Base-by-base conservation (phyloP, 2,888 invertebrate species). In the Drosophila kambysellisi region DNA sequence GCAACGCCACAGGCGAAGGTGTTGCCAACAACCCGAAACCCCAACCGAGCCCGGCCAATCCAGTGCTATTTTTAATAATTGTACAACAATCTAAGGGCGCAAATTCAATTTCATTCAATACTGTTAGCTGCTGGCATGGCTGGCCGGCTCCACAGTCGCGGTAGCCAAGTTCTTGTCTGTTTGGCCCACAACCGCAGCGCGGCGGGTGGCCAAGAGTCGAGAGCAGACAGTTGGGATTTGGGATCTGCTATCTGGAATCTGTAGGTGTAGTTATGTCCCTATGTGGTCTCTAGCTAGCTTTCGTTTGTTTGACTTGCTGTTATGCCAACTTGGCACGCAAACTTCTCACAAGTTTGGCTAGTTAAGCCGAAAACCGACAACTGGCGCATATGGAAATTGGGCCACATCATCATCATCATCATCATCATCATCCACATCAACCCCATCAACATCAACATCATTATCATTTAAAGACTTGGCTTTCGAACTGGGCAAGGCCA, bases 81-180 rank as follows among this genome's bases (percentile, higher is more conserved):
- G 74, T 74, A 79, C 70, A 79, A 78, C 84, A 81, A 76, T 70
- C 76, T 70, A 76, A 67, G 53, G 66, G 74, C 69, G 70, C 73
- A 74, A 84, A 86, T 84, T 88, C 82, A 88, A 88, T 88, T 88
- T 86, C 78, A 86, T 84, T 88, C 80, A 88, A 88, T 88, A 88
- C 75, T 86, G 83, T 86, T 84, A 72, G 81, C 82, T 79, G 73
- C 61, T 58, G 74, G 57, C 50, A 58, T 70, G 70, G 41, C 35
- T 30, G 41, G 32, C 48, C 62, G 43, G 46, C 41, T 56, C 65
- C 48, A 54, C 48, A 52, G 73, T 72, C 78, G 87, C 46, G 82
- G 87, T 72, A 67, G 87, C 83, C 87, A 87, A 86, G 56, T 86
- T 76, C 78, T 71, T 66, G 81, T 69, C 70, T 70, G 70, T 66